Conservation (phyloP, 1,140 invertebrate genomes). For the Brachionus calyciflorus region DNA sequence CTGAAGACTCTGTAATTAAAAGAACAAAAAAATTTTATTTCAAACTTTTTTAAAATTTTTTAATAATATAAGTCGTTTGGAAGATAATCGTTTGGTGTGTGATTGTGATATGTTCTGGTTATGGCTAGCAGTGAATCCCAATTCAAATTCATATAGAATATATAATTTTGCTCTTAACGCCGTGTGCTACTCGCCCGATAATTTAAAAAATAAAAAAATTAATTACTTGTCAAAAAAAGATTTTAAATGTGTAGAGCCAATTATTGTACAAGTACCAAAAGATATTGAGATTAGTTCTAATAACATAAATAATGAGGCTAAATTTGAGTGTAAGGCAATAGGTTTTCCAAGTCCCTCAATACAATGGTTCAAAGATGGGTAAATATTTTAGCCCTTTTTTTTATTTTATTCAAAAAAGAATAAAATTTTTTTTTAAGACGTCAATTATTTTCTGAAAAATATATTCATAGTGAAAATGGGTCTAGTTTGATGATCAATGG, state of each 20-base stretch:
- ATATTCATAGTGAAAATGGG: not conserved
- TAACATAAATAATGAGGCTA: not conserved
- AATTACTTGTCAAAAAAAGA: not conserved
- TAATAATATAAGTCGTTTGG: constrained; percentile 10
- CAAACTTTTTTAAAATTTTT: not conserved
- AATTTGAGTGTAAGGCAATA: constrained; percentile 8
- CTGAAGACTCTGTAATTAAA: not conserved
- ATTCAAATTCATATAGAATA: not conserved
- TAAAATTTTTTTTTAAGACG: not conserved
- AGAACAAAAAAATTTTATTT: too few species aligned
- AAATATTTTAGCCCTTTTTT: not conserved
- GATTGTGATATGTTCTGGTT: constrained; percentile 36
- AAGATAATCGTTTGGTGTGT: not conserved
- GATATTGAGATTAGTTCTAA: not conserved
- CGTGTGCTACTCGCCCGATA: not conserved
- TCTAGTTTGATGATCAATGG: not conserved
- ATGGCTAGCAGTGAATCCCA: constrained; percentile 3
- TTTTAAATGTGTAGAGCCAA: constrained; percentile 5
- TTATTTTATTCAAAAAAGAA: not conserved
- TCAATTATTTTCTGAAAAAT: constrained; percentile 25
- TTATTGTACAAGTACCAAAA: constrained; percentile 19
- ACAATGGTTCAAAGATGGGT: constrained; percentile 19
- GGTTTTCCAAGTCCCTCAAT: constrained; percentile 21
- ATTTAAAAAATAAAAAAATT: constrained; percentile 25
- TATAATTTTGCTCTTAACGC: not conserved